Evolutionary conservation across 1,140 invertebrate genomes (phyloP).

Genomic region (Drosophila mayri): DNA sequence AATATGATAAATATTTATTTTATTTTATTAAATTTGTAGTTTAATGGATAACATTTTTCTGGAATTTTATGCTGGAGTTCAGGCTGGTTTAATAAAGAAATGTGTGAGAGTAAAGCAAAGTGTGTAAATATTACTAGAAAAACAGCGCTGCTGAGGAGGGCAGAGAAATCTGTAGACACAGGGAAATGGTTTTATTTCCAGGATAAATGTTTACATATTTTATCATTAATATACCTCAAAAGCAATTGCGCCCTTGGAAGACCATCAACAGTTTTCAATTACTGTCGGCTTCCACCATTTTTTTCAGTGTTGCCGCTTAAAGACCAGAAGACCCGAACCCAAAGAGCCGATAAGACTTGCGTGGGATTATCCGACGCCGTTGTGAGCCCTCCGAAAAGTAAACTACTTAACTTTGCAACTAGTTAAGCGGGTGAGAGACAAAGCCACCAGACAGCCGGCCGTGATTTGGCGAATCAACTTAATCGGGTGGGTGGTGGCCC

Average conservation of each 20-base stretch:
- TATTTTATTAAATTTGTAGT: background rate
- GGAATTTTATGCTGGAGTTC: background rate
- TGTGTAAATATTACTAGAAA: background rate
- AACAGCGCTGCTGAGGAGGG: too few relatives aligned
- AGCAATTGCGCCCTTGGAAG: background rate
- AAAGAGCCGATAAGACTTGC: constrained; percentile 47
- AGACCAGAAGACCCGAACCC: constrained; percentile 15
- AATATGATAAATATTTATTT: background rate
- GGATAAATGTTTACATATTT: too few relatives aligned
- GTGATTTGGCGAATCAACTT: constrained; percentile 59
- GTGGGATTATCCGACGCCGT: constrained; percentile 60
- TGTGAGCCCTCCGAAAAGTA: constrained; percentile 46
- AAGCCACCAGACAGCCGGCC: constrained; percentile 35
- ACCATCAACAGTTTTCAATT: background rate
- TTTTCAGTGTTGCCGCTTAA: background rate
- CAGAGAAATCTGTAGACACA: background rate
- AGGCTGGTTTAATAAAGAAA: background rate
- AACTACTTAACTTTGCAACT: constrained; percentile 83
- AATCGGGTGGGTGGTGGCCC: constrained; percentile 43
- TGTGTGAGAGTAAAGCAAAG: background rate
- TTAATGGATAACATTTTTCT: background rate
- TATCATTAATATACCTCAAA: too few relatives aligned
- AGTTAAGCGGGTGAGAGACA: constrained; percentile 74
- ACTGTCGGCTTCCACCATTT: too few relatives aligned
- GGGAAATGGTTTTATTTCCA: too few relatives aligned